Evolutionary conservation across 1,140 invertebrate species (phyloP).

Genomic region (Periplaneta americana): DNA sequence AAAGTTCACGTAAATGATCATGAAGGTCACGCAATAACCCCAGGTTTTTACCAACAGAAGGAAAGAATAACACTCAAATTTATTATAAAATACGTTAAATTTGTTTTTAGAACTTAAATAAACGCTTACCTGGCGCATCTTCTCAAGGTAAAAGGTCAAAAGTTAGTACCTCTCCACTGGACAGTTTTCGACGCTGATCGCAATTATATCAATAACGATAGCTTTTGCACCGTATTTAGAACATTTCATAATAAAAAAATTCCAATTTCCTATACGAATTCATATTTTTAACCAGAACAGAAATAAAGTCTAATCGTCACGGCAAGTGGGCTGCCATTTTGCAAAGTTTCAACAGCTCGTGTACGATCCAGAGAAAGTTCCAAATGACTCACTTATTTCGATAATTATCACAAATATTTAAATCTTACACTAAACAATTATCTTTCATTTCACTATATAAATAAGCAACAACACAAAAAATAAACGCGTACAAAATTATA

Average conservation of each 20-base stretch:
- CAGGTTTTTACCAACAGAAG: not conserved
- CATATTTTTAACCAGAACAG: not conserved
- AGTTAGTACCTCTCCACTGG: not conserved
- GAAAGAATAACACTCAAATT: conserved; percentile 1
- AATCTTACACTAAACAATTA: not conserved
- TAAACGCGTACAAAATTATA: not conserved
- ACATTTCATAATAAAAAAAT: not conserved
- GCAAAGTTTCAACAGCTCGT: conserved; percentile 9
- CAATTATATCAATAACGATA: not conserved
- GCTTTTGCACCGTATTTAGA: not conserved
- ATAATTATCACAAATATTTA: not conserved
- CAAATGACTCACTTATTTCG: not conserved
- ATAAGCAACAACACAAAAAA: not conserved
- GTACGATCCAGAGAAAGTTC: not conserved
- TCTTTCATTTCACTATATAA: not conserved
- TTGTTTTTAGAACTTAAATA: conserved; percentile 1
- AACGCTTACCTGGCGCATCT: conserved; percentile 19
- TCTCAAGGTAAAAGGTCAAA: not conserved
- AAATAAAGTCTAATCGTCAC: conserved; percentile 11
- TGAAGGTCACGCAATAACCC: not conserved
- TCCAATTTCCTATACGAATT: not conserved
- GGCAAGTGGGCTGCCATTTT: conserved; percentile 16
- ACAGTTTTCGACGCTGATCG: not conserved
- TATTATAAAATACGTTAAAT: not conserved
- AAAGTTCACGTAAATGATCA: not conserved